Evolutionary conservation across 2,888 invertebrate genomes (phyloP).

Genomic region (Temnothorax rugatulus): DNA sequence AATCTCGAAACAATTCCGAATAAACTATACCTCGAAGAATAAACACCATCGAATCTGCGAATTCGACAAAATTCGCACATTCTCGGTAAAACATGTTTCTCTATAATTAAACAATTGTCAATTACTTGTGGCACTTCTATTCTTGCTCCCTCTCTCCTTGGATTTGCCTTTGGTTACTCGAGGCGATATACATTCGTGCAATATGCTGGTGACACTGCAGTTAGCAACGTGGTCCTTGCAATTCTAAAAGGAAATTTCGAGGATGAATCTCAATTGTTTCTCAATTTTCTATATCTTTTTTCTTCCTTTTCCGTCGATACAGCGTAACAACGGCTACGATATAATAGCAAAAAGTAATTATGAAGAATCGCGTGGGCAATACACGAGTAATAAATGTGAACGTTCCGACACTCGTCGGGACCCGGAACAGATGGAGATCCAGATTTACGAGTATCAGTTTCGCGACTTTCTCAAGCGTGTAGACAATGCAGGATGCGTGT

Average conservation of each 20-base stretch:
- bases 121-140: constrained; percentile 79
- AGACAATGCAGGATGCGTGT: constrained; percentile 56
- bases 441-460: constrained; percentile 49
- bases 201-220: constrained; percentile 88
- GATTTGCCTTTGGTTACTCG: constrained; percentile 83
- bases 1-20: too few species aligned
- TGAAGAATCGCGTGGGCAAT: constrained; percentile 46
- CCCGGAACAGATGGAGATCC: constrained; percentile 62
- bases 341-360: constrained; percentile 19
- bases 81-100: background rate
- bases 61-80: background rate
- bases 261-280: background rate
- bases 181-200: constrained; percentile 89
- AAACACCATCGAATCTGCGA: background rate
- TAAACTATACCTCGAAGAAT: constrained; percentile 25
- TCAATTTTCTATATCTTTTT: background rate
- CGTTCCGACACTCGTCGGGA: constrained; percentile 59
- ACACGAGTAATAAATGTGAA: constrained; percentile 66
- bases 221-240: constrained; percentile 87
- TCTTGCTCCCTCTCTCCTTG: constrained; percentile 79
- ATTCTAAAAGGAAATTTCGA: constrained; percentile 83
- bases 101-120: constrained; percentile 42
- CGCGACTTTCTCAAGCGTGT: constrained; percentile 47
- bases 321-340: background rate
- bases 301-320: background rate